These are phyloP conservation scores for Globia sparganii DNA, from an alignment of 2,888 invertebrate genomes.

Conservation along the genomic window DNA sequence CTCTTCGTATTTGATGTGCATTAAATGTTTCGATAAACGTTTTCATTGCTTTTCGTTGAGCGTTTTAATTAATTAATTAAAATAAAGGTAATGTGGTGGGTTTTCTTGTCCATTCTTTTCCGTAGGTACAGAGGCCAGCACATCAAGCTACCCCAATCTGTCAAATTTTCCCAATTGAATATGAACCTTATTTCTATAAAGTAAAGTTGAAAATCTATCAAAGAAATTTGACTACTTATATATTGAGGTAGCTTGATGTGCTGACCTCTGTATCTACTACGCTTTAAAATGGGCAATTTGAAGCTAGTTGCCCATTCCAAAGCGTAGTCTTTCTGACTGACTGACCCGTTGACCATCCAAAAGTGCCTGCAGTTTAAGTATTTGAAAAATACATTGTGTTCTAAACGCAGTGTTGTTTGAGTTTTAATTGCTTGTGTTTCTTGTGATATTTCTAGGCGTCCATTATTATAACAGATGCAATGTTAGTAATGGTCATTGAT, in stretches of 20 bases:
- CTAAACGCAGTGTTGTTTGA: neutral
- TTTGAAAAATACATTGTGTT: neutral
- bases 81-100: neutral
- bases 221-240: too few relatives aligned
- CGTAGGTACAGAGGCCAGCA: too few relatives aligned
- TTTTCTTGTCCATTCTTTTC: neutral
- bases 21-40: slow-evolving; percentile 3
- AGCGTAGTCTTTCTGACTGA: neutral
- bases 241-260: too few relatives aligned
- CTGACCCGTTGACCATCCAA: neutral
- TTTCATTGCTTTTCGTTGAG: neutral
- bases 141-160: too few relatives aligned
- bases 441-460: neutral
- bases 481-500: too few relatives aligned
- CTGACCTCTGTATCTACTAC: too few relatives aligned
- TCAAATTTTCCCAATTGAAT: too few relatives aligned
- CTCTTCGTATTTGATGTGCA: slow-evolving; percentile 12
- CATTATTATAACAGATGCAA: neutral
- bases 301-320: too few relatives aligned
- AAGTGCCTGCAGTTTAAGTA: neutral
- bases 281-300: neutral
- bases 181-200: too few relatives aligned
- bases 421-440: neutral
- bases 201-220: too few relatives aligned
- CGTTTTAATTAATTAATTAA: slow-evolving; percentile 2